phyloP scores from a whole-genome alignment of 2,113 vertebrate genomes.

The Lucifuga dentata region DNA sequence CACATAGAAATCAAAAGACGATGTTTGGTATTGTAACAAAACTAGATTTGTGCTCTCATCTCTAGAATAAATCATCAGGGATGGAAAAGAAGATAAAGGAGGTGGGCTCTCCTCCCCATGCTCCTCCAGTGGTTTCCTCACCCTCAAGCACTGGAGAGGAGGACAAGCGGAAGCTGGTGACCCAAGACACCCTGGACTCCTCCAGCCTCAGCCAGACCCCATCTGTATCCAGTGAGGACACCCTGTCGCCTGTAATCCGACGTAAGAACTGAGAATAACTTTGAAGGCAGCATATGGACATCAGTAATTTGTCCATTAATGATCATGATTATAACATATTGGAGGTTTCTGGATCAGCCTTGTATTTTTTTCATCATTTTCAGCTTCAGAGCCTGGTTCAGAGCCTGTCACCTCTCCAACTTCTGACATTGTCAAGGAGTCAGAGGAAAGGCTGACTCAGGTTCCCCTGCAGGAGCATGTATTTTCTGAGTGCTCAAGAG shows the following conservation, averaged over 20 bases:
- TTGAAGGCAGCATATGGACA: too few relatives aligned
- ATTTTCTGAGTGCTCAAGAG: constrained; percentile 96
- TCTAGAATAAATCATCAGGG: constrained; percentile 57
- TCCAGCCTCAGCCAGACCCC: constrained; percentile 79
- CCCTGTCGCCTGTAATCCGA: constrained; percentile 74
- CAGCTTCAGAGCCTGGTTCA: constrained; percentile 63
- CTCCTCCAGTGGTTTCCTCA: constrained; percentile 38
- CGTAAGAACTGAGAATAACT: constrained; percentile 56
- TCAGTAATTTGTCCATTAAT: background rate
- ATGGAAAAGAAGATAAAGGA: constrained; percentile 66
- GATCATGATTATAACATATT: background rate
- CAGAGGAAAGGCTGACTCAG: constrained; percentile 79
- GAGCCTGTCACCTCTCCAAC: constrained; percentile 66
- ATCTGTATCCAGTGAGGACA: constrained; percentile 80
- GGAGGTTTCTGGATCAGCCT: background rate
- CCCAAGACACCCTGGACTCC: constrained; percentile 81
- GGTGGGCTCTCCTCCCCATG: constrained; percentile 28
- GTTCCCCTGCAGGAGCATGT: constrained; percentile 90
- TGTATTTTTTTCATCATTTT: background rate
- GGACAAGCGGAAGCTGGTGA: constrained; percentile 67
- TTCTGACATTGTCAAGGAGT: constrained; percentile 74
- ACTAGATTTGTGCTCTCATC: background rate
- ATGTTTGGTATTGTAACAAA: background rate
- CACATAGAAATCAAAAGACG: background rate
- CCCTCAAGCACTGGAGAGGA: constrained; percentile 40